These are phyloP conservation scores for Trogon melanurus DNA, from an alignment of 2,113 vertebrate genomes.

Conservation along the genomic window DNA sequence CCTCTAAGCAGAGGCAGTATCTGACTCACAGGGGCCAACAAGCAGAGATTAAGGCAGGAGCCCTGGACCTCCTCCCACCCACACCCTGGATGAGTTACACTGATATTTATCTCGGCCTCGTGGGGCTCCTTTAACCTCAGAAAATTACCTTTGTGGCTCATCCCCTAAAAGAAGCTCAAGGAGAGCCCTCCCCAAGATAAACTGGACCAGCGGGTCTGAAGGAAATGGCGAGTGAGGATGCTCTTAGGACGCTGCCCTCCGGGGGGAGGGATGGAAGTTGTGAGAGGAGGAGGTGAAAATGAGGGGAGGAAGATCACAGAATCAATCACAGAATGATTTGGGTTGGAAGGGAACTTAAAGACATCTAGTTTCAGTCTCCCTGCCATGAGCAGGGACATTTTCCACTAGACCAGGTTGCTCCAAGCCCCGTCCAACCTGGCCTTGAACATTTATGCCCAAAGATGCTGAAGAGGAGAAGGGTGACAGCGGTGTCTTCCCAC, in stretches of 20 bases:
- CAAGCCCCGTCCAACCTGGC: too few species aligned
- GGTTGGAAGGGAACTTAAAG: too few species aligned
- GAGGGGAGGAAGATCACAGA: neutral
- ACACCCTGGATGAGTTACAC: slow-evolving; percentile 14
- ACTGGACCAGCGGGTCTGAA: neutral
- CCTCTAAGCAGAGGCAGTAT: neutral
- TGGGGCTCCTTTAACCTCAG: neutral
- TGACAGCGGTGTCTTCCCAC: neutral
- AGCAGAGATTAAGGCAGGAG: slow-evolving; percentile 11
- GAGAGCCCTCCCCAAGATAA: neutral
- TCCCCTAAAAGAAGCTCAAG: neutral
- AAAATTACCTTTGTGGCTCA: slow-evolving; percentile 18
- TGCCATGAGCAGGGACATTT: too few species aligned
- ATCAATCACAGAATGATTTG: too few species aligned
- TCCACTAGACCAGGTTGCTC: too few species aligned
- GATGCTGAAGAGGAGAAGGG: too few species aligned
- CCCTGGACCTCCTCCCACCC: slow-evolving; percentile 30
- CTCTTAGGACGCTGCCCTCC: neutral
- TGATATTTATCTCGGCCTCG: neutral
- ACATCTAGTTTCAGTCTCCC: too few species aligned
- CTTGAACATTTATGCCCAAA: too few species aligned
- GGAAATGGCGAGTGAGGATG: neutral
- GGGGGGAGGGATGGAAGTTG: neutral
- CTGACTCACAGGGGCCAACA: slow-evolving; percentile 37
- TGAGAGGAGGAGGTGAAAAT: neutral